Evolutionary conservation across 2,797 vertebrate species (phyloP), one percentile per base, ranked within the genome.

Genomic region (Acanthis flammea): DNA sequence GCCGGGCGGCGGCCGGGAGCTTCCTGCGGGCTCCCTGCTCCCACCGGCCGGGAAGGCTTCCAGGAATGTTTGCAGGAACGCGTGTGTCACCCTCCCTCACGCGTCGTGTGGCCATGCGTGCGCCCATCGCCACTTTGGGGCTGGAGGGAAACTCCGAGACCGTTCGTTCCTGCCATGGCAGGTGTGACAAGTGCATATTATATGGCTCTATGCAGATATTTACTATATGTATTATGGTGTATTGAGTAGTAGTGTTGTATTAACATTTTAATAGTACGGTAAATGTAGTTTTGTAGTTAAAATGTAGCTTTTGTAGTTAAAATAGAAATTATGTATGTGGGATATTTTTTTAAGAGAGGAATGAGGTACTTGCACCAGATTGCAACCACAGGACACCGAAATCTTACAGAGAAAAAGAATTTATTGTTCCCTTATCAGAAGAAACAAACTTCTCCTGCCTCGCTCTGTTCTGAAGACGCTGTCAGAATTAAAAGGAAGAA

Each of bases 11-110:
- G 8, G 3, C 27, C 3, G 48, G 3, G 7, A 1, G 28, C 1
- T 1, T 0, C 4, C 7, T 3, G 39, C 18, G 31, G 3, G 23
- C 7, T 28, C 4, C 5, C 6, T 0, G 57, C 7, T 15, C 23
- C 18, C 19, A 0, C 7, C 5, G 31, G 16, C 21, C 44, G 22
- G 31, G 22, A 4, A 3, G 3, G 44, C 11, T 9, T 3, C 11
- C 16, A 4, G 68, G 47, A 3, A 1, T 2, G 12, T 4, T 1
- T 8, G 7, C 13, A 7, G 65, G 42, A 2, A 1, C 3, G 14
- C 2, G 4, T 9, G 9, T 19, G 28, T 3, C 33, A 0, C 5
- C 9, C 2, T 27, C 19, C 15, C 25, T 16, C 33, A 1, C 8
- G 8, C 8, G 9, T 14, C n/a, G 1, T 27, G 27, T 2, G 66